Evolutionary conservation across 2,113 vertebrate genomes (phyloP).

Genomic region (Pseudolaguvia tuberculata): DNA sequence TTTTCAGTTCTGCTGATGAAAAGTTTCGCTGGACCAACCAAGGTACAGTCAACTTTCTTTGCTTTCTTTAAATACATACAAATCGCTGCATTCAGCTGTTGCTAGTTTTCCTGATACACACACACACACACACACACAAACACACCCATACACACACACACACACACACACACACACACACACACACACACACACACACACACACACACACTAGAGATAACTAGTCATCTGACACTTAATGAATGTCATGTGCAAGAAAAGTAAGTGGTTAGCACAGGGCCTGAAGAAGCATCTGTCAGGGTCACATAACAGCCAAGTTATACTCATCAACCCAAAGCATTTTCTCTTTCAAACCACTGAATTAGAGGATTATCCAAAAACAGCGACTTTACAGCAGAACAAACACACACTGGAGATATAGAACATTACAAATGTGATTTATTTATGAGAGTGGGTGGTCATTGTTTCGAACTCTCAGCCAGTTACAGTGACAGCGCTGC

Average conservation of each 20-base stretch:
- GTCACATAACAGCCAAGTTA: conserved; percentile 6
- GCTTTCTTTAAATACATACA: background rate
- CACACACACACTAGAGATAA: too few species aligned
- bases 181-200: too few species aligned
- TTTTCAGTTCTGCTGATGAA: conserved; percentile 88
- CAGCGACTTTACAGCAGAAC: conserved; percentile 22
- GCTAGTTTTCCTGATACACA: background rate
- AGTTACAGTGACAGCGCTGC: conserved; percentile 22
- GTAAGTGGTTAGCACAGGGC: conserved; percentile 18
- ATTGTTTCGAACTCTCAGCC: conserved; percentile 29
- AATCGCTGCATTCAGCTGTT: background rate
- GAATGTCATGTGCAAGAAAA: background rate
- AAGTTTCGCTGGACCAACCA: conserved; percentile 98
- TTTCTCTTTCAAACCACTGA: conserved; percentile 47
- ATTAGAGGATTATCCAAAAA: conserved; percentile 46
- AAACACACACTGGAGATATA: conserved; percentile 25
- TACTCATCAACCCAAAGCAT: conserved; percentile 35
- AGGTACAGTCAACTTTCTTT: conserved; percentile 73
- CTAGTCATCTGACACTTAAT: conserved; percentile 9
- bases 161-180: too few species aligned
- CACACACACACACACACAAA: too few species aligned
- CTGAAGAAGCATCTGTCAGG: conserved; percentile 20
- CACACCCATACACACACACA: too few species aligned
- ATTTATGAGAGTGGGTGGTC: conserved; percentile 40
- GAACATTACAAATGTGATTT: conserved; percentile 31